A percentile compares a stretch with the other conserved stretches of the same genome.
Evolutionary conservation across 2,888 invertebrate species (phyloP).

Genomic region (Sesia apiformis): DNA sequence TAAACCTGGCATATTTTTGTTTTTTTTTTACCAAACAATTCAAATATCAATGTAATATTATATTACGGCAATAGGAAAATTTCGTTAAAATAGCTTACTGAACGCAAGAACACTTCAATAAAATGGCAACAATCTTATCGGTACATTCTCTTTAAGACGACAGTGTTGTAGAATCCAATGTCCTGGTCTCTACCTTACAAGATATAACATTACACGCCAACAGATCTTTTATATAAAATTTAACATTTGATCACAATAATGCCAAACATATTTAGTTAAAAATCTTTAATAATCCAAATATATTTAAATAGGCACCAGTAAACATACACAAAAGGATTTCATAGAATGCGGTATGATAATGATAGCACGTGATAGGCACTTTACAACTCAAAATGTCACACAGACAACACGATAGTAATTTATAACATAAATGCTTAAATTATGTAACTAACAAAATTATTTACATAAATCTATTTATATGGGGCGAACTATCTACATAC

Average conservation of each 20-base stretch:
- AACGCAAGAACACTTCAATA: no score
- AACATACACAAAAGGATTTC: slow-evolving; percentile 9
- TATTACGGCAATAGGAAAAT: neutral
- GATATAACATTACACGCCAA: no score
- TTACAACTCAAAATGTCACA: slow-evolving; percentile 33
- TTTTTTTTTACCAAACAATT: slow-evolving; percentile 9
- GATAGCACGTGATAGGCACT: slow-evolving; percentile 41
- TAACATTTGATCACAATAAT: no score
- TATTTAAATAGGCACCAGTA: slow-evolving; percentile 10
- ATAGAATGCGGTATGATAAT: slow-evolving; percentile 10
- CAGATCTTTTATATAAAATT: no score
- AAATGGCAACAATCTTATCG: no score
- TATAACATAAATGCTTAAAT: slow-evolving; percentile 17
- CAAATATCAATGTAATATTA: slow-evolving; percentile 25
- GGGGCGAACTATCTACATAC: slow-evolving; percentile 52
- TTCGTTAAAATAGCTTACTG: no score
- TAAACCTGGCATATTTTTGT: slow-evolving; percentile 2
- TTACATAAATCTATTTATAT: slow-evolving; percentile 42
- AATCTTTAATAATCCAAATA: neutral
- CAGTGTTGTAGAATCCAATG: no score
- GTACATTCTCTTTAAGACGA: no score
- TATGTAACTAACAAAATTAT: slow-evolving; percentile 18
- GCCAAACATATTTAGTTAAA: neutral
- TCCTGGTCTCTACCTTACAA: no score
- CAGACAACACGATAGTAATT: slow-evolving; percentile 39